phyloP scores from a whole-genome alignment of 2,797 vertebrate species.

The Sebastes itinus region DNA sequence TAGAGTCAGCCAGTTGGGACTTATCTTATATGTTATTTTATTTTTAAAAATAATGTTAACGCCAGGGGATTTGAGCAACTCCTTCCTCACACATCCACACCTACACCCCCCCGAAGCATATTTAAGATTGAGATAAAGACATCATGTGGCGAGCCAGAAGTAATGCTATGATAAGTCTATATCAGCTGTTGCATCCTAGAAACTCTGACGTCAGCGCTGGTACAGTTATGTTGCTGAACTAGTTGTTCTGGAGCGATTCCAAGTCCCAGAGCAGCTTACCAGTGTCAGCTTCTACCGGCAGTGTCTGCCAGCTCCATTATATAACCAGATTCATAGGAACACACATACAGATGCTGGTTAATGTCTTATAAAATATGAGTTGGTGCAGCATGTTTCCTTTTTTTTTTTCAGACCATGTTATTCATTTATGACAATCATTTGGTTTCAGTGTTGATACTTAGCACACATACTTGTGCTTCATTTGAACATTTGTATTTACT shows the following conservation, averaged over 20 bases:
- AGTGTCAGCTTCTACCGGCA: constrained; percentile 29
- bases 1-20: too few relatives aligned
- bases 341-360: background rate
- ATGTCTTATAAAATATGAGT: background rate
- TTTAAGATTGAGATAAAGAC: background rate
- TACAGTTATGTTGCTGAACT: constrained; percentile 16
- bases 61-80: too few relatives aligned
- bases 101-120: too few relatives aligned
- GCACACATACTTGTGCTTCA: background rate
- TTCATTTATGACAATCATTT: background rate
- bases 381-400: background rate
- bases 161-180: background rate
- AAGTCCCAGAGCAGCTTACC: constrained; percentile 49
- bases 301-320: constrained; percentile 37
- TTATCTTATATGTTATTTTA: too few relatives aligned
- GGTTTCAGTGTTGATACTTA: background rate
- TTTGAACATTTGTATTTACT: background rate
- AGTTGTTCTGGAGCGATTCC: constrained; percentile 51
- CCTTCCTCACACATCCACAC: too few relatives aligned
- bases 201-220: background rate
- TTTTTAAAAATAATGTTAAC: too few relatives aligned
- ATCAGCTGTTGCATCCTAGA: constrained; percentile 19
- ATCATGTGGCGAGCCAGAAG: background rate
- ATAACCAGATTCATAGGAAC: constrained; percentile 12
- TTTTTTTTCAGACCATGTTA: too few relatives aligned